phyloP scores from a whole-genome alignment of 2,113 vertebrate species.

The Gopherus evgoodei region DNA sequence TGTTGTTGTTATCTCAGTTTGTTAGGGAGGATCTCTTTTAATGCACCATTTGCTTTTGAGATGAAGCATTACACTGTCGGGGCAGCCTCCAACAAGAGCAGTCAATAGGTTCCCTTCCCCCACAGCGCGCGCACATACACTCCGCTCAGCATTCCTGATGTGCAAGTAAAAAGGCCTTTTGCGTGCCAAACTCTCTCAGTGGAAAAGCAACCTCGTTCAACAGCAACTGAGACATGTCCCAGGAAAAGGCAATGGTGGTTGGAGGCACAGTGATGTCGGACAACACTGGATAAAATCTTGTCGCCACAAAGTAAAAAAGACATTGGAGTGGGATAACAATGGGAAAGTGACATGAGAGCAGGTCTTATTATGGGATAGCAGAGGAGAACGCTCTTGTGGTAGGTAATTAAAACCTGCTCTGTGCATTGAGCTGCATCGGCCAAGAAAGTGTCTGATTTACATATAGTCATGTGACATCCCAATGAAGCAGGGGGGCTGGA shows the following conservation, averaged over 20 bases:
- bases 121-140: rapidly evolving
- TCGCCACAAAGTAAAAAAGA: not conserved
- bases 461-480: not conserved
- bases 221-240: not conserved
- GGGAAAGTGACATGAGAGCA: not conserved
- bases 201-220: not conserved
- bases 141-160: not conserved
- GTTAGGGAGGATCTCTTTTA: not conserved
- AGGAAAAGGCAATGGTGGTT: not conserved
- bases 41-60: not conserved
- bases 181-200: not conserved
- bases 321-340: not conserved
- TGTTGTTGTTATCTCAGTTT: not conserved
- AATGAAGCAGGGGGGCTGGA: not conserved
- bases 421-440: slow-evolving; percentile 20
- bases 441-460: not conserved
- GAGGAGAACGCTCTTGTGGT: not conserved
- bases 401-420: slow-evolving; percentile 60
- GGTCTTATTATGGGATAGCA: slow-evolving; percentile 32
- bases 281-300: not conserved
- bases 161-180: not conserved
- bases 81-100: not conserved
- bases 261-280: not conserved
- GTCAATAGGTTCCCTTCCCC: not conserved
- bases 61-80: not conserved